phyloP scores from a whole-genome alignment of 2,797 vertebrate species.

The Dermochelys coriacea region DNA sequence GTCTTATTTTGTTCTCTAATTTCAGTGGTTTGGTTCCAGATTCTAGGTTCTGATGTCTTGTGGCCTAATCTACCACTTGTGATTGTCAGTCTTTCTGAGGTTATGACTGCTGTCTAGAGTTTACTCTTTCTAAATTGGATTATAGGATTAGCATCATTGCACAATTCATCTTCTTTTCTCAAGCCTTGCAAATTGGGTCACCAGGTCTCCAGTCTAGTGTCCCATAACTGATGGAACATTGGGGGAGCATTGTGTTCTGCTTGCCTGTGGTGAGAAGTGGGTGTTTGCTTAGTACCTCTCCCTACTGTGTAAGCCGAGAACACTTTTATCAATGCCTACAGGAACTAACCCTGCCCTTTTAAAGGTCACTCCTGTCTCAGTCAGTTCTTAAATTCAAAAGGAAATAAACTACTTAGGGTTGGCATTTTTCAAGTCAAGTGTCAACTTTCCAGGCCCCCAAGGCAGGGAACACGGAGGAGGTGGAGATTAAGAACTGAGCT shows the following conservation, averaged over 20 bases:
- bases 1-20: not conserved
- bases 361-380: slow-evolving; percentile 82
- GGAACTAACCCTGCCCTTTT: slow-evolving; percentile 79
- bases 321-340: slow-evolving; percentile 68
- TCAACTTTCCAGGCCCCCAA: slow-evolving; percentile 73
- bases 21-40: not conserved
- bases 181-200: not conserved
- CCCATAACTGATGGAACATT: not conserved
- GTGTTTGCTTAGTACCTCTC: slow-evolving; percentile 59
- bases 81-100: not conserved
- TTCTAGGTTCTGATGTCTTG: not conserved
- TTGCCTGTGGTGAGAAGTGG: slow-evolving; percentile 35
- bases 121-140: not conserved
- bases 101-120: not conserved
- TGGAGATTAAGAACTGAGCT: slow-evolving; percentile 71
- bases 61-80: not conserved
- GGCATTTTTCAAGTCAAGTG: slow-evolving; percentile 84
- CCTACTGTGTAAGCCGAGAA: slow-evolving; percentile 70
- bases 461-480: slow-evolving; percentile 47
- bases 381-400: slow-evolving; percentile 83
- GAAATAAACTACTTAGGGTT: slow-evolving; percentile 82
- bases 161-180: not conserved
- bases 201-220: not conserved
- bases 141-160: not conserved
- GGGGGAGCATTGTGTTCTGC: not conserved